phyloP scores from a whole-genome alignment of 2,888 invertebrate species.

The Trissolcus japonicus region DNA sequence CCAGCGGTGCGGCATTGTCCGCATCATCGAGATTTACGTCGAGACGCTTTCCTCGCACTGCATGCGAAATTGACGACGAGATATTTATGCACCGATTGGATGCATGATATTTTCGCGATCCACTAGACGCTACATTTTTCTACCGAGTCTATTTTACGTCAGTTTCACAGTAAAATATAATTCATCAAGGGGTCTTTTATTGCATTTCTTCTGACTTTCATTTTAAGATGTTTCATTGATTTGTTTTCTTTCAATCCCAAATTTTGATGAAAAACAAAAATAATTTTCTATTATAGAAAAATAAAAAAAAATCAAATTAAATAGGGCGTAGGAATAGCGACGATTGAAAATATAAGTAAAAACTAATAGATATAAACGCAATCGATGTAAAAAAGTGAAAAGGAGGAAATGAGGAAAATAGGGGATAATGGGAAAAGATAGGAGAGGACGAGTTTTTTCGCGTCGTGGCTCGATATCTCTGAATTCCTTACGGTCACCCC shows the following conservation, averaged over 20 bases:
- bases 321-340: neutral
- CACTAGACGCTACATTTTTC: slow-evolving; percentile 15
- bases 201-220: no score
- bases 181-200: no score
- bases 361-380: slow-evolving; percentile 32
- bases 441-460: slow-evolving; percentile 44
- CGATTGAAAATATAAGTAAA: slow-evolving; percentile 39
- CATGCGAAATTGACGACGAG: slow-evolving; percentile 53
- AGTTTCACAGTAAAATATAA: neutral
- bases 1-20: slow-evolving; percentile 51
- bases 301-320: neutral
- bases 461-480: slow-evolving; percentile 48
- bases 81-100: slow-evolving; percentile 53
- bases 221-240: no score
- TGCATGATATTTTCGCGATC: slow-evolving; percentile 15
- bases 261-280: no score
- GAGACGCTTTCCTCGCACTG: slow-evolving; percentile 51
- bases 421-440: slow-evolving; percentile 50
- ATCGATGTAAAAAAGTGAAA: slow-evolving; percentile 34
- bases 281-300: no score
- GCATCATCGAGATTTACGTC: slow-evolving; percentile 50
- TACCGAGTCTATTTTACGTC: slow-evolving; percentile 35
- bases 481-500: slow-evolving; percentile 62
- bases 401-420: slow-evolving; percentile 25
- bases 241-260: no score